Conservation (phyloP, 2,113 vertebrate genomes). For the Panthera uncia region DNA sequence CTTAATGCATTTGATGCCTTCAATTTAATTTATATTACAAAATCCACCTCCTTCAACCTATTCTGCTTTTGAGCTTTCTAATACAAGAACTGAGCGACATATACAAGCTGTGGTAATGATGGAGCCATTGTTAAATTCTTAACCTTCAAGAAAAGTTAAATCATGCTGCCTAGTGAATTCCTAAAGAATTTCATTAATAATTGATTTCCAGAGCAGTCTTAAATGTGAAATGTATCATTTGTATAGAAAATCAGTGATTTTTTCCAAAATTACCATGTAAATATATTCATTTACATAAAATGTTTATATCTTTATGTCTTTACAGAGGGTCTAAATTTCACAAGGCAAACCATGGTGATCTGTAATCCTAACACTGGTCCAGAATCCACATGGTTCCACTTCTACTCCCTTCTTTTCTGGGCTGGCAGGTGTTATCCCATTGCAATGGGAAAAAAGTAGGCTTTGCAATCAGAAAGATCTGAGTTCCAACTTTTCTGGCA, state of each 20-base stretch:
- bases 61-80: background rate
- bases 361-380: background rate
- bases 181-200: background rate
- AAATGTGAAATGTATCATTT: background rate
- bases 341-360: background rate
- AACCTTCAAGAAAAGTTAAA: slow-evolving; percentile 54
- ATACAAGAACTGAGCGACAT: background rate
- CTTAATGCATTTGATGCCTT: background rate
- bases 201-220: background rate
- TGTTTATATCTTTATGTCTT: background rate
- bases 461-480: background rate
- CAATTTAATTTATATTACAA: background rate
- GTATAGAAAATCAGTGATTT: background rate
- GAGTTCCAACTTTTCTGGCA: background rate
- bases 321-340: background rate
- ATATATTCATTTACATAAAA: background rate
- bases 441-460: background rate
- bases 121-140: background rate
- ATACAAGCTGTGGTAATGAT: background rate
- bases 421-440: background rate
- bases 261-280: background rate
- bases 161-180: slow-evolving; percentile 78
- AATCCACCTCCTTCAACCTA: background rate
- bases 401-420: background rate
- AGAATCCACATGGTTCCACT: background rate